These are phyloP conservation scores for Dasypolia templi DNA, from an alignment of 2,888 invertebrate genomes.

Conservation along the genomic window DNA sequence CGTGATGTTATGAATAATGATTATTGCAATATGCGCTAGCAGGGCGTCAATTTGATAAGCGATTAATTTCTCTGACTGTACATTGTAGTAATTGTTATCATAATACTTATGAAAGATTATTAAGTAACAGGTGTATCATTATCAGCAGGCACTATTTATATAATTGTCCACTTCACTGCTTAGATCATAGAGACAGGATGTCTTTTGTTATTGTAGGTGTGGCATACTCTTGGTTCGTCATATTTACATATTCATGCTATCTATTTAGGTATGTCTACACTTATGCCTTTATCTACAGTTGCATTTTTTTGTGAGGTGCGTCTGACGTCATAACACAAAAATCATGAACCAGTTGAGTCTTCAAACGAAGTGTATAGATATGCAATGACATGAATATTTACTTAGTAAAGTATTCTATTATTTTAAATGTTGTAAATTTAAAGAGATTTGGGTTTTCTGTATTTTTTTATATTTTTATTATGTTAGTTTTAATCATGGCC, in stretches of 20 bases:
- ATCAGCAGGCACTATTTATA: conserved; percentile 14
- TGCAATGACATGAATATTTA: too few relatives aligned
- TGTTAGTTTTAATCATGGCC: too few relatives aligned
- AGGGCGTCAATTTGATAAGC: background rate
- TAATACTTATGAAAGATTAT: background rate
- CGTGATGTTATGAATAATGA: too few relatives aligned
- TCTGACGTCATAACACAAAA: background rate
- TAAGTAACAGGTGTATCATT: conserved; percentile 6
- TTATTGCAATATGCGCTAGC: too few relatives aligned
- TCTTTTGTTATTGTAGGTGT: conserved; percentile 10
- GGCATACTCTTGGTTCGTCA: background rate
- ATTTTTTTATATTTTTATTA: too few relatives aligned
- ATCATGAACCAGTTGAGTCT: background rate
- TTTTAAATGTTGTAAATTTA: too few relatives aligned
- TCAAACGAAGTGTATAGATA: background rate
- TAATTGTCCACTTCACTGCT: conserved; percentile 1
- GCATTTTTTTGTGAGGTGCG: background rate
- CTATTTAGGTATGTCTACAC: background rate
- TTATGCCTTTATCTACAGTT: background rate
- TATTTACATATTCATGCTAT: background rate
- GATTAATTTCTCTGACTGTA: background rate
- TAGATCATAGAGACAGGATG: background rate
- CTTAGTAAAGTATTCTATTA: too few relatives aligned
- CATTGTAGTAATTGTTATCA: conserved; percentile 2
- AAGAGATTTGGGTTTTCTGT: too few relatives aligned